Conservation (phyloP, 2,888 invertebrate genomes). For the Luffia ferchaultella region DNA sequence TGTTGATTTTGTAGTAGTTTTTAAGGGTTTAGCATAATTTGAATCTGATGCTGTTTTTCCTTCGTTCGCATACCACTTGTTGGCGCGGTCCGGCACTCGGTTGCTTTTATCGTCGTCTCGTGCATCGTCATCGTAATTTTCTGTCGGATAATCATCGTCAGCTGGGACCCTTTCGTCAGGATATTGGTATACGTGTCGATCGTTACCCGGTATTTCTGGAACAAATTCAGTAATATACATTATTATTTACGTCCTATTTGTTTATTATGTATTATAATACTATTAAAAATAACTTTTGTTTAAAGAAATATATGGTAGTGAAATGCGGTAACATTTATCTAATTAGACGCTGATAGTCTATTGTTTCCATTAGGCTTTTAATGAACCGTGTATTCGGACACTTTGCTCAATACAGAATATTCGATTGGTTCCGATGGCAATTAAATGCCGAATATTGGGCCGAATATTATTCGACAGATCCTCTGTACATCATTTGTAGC, state of each 20-base stretch:
- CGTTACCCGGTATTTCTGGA: slow-evolving; percentile 59
- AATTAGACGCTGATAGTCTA: no score
- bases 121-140: slow-evolving; percentile 39
- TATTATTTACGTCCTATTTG: no score
- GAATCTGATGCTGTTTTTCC: slow-evolving; percentile 34
- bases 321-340: no score
- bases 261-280: slow-evolving; percentile 1
- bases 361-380: no score
- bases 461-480: no score
- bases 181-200: slow-evolving; percentile 50
- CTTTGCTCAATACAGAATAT: no score
- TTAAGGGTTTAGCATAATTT: slow-evolving; percentile 14
- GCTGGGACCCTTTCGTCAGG: slow-evolving; percentile 42
- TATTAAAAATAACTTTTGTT: background rate
- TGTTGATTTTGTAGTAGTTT: slow-evolving; percentile 18
- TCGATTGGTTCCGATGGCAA: no score
- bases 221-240: slow-evolving; percentile 13
- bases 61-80: slow-evolving; percentile 59
- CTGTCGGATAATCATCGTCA: slow-evolving; percentile 52
- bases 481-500: no score
- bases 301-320: no score
- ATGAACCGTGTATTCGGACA: no score
- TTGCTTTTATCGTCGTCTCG: slow-evolving; percentile 39
- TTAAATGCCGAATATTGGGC: no score
- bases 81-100: slow-evolving; percentile 53